Evolutionary conservation across 2,888 invertebrate species (phyloP).

Genomic region (Acanthacorydalis orientalis): DNA sequence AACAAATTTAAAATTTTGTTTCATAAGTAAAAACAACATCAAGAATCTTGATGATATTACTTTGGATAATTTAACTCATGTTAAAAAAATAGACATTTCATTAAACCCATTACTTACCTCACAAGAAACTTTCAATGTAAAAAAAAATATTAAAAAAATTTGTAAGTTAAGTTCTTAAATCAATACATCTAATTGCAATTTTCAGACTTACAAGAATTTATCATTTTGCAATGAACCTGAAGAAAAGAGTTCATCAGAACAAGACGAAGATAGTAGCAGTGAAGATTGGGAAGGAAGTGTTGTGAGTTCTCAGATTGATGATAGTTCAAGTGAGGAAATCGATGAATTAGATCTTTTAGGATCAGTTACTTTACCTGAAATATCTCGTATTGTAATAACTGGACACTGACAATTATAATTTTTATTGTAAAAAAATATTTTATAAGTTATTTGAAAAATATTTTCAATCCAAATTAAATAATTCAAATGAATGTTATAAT

Average conservation of each 20-base stretch:
- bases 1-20: constrained; percentile 18
- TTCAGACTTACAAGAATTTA: constrained; percentile 3
- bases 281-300: constrained; percentile 2
- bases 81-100: constrained; percentile 20
- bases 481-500: no score
- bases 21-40: constrained; percentile 20
- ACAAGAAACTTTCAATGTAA: constrained; percentile 14
- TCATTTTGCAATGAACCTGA: not conserved
- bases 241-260: not conserved
- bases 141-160: no score
- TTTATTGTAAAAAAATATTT: no score
- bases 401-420: not conserved
- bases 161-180: not conserved
- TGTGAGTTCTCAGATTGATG: constrained; percentile 2
- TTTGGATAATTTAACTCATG: constrained; percentile 16
- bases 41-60: constrained; percentile 15
- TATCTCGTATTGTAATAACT: constrained; percentile 3
- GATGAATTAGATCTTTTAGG: not conserved
- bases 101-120: constrained; percentile 18
- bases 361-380: constrained; percentile 1
- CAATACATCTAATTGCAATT: not conserved
- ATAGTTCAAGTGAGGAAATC: not conserved
- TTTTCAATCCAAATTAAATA: no score
- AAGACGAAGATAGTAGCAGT: not conserved
- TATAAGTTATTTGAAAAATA: no score